Conservation (phyloP, 2,888 invertebrate species). For the Macrosiphum euphorbiae region DNA sequence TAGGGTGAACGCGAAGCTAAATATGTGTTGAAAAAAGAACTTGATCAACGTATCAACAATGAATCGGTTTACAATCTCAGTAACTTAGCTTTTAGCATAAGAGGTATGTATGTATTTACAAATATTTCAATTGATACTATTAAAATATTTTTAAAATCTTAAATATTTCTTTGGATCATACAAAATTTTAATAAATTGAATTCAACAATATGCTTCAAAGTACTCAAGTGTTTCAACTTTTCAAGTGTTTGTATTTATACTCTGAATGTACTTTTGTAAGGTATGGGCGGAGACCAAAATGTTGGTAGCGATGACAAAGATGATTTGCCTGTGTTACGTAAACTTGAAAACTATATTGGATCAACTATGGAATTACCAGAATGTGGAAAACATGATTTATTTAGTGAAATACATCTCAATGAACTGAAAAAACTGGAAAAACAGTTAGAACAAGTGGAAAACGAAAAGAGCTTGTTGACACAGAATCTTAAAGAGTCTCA, state of each 20-base stretch:
- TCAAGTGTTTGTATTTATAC: constrained; percentile 26
- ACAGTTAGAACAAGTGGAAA: constrained; percentile 88
- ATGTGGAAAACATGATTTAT: constrained; percentile 82
- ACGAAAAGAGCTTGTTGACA: constrained; percentile 82
- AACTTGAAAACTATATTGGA: constrained; percentile 74
- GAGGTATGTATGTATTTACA: constrained; percentile 73
- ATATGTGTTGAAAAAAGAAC: constrained; percentile 92
- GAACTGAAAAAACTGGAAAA: constrained; percentile 95
- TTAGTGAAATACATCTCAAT: constrained; percentile 96
- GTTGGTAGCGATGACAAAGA: constrained; percentile 78
- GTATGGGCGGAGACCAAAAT: constrained; percentile 83
- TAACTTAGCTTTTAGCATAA: constrained; percentile 89
- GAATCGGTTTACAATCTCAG: constrained; percentile 93
- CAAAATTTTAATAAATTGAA: neutral
- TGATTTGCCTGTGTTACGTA: constrained; percentile 77
- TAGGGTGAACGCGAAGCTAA: constrained; percentile 95
- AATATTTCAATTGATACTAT: neutral
- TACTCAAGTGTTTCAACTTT: neutral
- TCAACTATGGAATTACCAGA: constrained; percentile 74
- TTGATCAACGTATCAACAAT: constrained; percentile 89
- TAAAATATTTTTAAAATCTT: neutral
- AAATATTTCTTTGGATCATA: neutral
- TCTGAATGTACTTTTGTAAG: constrained; percentile 69
- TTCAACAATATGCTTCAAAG: neutral
- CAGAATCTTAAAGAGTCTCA: constrained; percentile 84